phyloP scores from a whole-genome alignment of 1,140 invertebrate genomes.

The Gonioctena quinquepunctata region DNA sequence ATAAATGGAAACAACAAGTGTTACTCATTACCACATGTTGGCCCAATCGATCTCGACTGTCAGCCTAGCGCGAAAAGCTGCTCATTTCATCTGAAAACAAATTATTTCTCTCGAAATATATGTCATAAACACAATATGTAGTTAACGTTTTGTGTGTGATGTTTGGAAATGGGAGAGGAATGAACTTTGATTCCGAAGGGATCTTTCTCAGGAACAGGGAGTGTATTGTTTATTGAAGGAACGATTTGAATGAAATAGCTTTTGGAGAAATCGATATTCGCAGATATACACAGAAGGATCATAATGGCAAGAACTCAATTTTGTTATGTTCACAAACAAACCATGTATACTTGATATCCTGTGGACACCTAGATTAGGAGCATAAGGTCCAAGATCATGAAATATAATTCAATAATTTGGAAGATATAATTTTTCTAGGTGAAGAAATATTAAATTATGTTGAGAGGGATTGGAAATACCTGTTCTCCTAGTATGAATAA shows the following conservation, averaged over 20 bases:
- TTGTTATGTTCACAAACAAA: no score
- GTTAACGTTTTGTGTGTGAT: conserved; percentile 22
- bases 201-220: neutral
- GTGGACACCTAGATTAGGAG: no score
- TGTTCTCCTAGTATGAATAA: no score
- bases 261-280: no score
- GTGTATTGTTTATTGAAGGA: neutral
- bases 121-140: conserved; percentile 39
- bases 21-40: conserved; percentile 31
- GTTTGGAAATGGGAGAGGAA: neutral
- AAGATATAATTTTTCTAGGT: no score
- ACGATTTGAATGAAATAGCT: neutral
- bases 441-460: no score
- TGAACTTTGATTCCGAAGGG: neutral
- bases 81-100: conserved; percentile 33
- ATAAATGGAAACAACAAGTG: conserved; percentile 23
- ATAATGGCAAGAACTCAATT: no score
- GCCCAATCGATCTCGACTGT: conserved; percentile 42
- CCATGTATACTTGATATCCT: no score
- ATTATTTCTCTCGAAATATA: conserved; percentile 39
- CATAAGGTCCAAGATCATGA: no score
- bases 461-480: no score
- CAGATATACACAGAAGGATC: no score
- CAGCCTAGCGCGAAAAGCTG: conserved; percentile 23
- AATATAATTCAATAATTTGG: no score